Conservation (phyloP, 2,888 invertebrate genomes). For the Eristalinus aeneus region DNA sequence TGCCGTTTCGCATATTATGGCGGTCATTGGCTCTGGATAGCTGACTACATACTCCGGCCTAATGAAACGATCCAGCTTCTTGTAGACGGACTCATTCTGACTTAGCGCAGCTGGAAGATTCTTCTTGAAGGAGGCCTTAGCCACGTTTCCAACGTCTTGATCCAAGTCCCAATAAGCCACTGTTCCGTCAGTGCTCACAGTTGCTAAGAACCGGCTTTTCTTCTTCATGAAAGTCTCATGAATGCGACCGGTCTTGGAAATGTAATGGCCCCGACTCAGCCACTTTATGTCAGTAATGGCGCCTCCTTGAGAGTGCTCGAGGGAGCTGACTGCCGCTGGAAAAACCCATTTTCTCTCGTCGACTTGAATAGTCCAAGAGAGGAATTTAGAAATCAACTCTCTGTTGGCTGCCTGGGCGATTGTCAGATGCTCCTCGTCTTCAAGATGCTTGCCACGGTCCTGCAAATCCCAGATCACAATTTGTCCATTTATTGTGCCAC, state of each 20-base stretch:
- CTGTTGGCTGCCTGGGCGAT: conserved; percentile 85
- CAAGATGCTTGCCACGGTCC: conserved; percentile 84
- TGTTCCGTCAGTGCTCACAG: conserved; percentile 85
- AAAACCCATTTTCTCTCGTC: conserved; percentile 83
- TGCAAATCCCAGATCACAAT: conserved; percentile 87
- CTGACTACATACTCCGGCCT: conserved; percentile 84
- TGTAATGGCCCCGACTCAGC: conserved; percentile 84
- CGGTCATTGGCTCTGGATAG: conserved; percentile 81
- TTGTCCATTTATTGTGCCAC: conserved; percentile 88
- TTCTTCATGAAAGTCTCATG: conserved; percentile 79
- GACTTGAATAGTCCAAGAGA: conserved; percentile 86
- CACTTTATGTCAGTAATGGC: conserved; percentile 86
- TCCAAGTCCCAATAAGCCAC: conserved; percentile 88
- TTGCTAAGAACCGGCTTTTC: conserved; percentile 84
- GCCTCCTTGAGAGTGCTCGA: conserved; percentile 84
- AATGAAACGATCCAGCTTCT: conserved; percentile 83
- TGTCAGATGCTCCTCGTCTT: conserved; percentile 84
- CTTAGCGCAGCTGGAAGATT: conserved; percentile 83
- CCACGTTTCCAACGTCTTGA: conserved; percentile 18
- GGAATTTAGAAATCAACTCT: conserved; percentile 83
- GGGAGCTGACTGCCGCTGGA: conserved; percentile 84
- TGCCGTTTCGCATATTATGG: conserved; percentile 76
- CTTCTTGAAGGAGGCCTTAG: conserved; percentile 72
- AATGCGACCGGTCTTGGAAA: conserved; percentile 84
- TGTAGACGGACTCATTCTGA: conserved; percentile 84